Evolutionary conservation across 2,888 invertebrate genomes (phyloP), one percentile per base, ranked within the genome.

Genomic region (Brachynemurus nebulosus): DNA sequence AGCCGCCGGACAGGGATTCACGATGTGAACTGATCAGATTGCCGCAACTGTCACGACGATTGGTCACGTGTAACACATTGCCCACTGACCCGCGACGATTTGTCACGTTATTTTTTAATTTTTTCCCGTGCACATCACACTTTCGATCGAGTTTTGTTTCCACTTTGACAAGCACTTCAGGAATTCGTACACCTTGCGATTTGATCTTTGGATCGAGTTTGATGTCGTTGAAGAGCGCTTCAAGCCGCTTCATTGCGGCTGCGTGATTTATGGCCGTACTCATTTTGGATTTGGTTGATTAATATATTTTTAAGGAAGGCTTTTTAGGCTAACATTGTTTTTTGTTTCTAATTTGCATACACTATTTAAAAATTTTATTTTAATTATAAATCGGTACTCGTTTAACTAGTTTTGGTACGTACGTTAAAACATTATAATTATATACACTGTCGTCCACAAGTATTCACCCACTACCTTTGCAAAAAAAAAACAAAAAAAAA

Each of bases 61-160:
- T 70, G 59, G 64, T 56, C 14, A 69, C 67, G 16, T 69, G 68
- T 43, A 66, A 55, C 4, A 71, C 68, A 49, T 72, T 77, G 48
- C 76, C 72, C 47, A 73, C 59, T 42, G 73, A 74, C 9, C 74
- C 74, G 14, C 76, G 68, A 4, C 74, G 70, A 5, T 68, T 65
- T 48, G 70, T 68, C 67, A 63, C 48, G 61, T 62, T 48, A 63
- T 64, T 51, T 66, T 64, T 47, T 56, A 18, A 5, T 16, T 33
- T 21, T 55, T 62, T 63, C 12, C 80, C 80, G 60, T 84, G 84
- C 25, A 83, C 78, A 56, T 82, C 80, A 59, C 84, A 85, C 49
- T 75, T 76, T 49, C 69, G 68, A 60, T 78, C 78, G 40, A 72
- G 67, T 55, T 71, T 70, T 33, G 71, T 70, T 59, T 74, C 72